Evolutionary conservation across 2,113 vertebrate species (phyloP).

Genomic region (Chauna torquata): DNA sequence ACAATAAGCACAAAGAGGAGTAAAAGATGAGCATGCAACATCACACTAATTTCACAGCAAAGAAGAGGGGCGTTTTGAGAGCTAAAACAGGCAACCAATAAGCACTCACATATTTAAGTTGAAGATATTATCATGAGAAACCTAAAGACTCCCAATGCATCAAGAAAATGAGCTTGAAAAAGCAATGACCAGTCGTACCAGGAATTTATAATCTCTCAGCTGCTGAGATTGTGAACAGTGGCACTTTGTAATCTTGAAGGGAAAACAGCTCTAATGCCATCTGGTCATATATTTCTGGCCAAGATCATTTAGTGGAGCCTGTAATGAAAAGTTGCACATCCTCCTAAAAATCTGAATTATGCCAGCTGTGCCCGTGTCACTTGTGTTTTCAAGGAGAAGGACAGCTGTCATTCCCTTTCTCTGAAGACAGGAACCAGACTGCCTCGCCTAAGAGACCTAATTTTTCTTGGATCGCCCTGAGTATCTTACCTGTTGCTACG

Average conservation of each 20-base stretch:
- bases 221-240: conserved; percentile 54
- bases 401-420: conserved; percentile 26
- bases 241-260: conserved; percentile 64
- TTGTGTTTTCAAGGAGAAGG: conserved; percentile 24
- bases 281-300: conserved; percentile 48
- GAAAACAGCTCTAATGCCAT: conserved; percentile 48
- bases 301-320: conserved; percentile 50
- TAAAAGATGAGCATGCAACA: not conserved
- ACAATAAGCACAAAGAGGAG: not conserved
- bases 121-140: not conserved
- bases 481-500: not conserved
- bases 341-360: conserved; percentile 44
- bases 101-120: not conserved
- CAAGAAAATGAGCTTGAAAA: conserved; percentile 24
- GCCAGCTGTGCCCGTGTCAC: conserved; percentile 48
- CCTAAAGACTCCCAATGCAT: not conserved
- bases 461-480: not conserved
- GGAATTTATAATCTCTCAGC: conserved; percentile 36
- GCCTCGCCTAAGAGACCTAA: not conserved
- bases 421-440: not conserved
- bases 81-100: not conserved
- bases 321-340: conserved; percentile 36
- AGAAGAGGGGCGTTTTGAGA: not conserved
- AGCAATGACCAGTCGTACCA: not conserved
- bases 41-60: not conserved